Conservation (phyloP, 2,797 vertebrate species). For the Spinus pinus region DNA sequence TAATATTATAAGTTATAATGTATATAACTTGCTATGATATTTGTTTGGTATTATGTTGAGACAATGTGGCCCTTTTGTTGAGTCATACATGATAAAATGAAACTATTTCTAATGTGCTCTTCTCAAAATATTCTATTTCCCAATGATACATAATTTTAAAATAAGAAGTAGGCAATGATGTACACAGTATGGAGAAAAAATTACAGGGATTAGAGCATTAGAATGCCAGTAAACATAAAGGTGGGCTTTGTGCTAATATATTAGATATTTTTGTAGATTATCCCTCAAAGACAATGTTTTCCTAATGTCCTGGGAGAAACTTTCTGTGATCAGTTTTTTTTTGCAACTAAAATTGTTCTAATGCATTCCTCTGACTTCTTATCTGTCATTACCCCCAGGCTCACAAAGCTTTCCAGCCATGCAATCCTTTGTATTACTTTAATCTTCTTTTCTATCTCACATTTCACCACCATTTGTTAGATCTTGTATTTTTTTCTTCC, state of each 20-base stretch:
- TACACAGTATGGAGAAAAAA: not conserved
- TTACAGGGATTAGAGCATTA: not conserved
- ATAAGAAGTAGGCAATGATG: not conserved
- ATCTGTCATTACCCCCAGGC: not conserved
- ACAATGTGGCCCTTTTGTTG: not conserved
- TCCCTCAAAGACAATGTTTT: not conserved
- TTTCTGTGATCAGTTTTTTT: not conserved
- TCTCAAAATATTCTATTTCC: not conserved
- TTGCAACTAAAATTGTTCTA: not conserved
- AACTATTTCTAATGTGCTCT: not conserved
- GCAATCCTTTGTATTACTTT: not conserved
- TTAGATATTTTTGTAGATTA: not conserved
- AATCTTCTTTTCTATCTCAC: not conserved
- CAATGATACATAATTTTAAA: not conserved
- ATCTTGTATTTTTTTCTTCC: not conserved
- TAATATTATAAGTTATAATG: too few relatives aligned
- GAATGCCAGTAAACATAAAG: not conserved
- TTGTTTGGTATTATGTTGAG: not conserved
- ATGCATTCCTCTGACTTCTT: not conserved
- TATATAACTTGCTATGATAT: not conserved
- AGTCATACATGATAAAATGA: not conserved
- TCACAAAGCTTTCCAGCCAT: not conserved
- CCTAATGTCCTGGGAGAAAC: not conserved
- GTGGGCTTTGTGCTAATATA: not conserved
- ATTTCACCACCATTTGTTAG: not conserved